Evolutionary conservation across 1,140 invertebrate species (phyloP), one percentile per base, ranked within the genome.

Genomic region (Diabrotica virgifera): DNA sequence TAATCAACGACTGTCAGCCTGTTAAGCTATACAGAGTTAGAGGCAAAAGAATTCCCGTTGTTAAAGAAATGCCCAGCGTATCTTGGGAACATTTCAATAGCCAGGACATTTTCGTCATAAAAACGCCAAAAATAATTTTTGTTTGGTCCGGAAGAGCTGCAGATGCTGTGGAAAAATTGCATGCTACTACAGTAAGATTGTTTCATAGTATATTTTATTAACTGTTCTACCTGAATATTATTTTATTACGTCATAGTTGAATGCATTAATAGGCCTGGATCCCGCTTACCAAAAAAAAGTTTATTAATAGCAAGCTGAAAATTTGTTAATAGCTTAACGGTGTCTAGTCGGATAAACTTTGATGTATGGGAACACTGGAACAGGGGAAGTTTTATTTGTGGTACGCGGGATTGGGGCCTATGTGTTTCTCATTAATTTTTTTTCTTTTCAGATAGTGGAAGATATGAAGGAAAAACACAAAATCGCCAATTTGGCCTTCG

Each of bases 21-120:
- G 75, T 79, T 5, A 80, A 85, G 7, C 77, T 96, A 51, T 91
- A 89, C 73, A 84, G 87, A 54, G 84, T 93, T 36, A 88, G 86
- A 69, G 91, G 91, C 2, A 84, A 89, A 52, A 80, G 87, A 36
- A 79, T 80, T 8, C 90, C 90, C 0, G 81, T 90, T 2, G 72
- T 92, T 9, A 83, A 83, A 6, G 86, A 93, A 79, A 80, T 92
- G 70, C 81, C 85, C 37, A 83, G 82, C 14, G 85, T 92, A 5
- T 81, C 82, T 10, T 97, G 95, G 94, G 79, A 85, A 9, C 84
- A 89, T 66, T 92, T 98, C 75, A 92, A 92, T 61, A 89, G 91
- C 64, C 89, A 90, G 6, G 94, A 96, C 71, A 90, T 94, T 3
- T 96, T 95, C 78, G 82, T 97, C 35, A 77, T 97, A 12, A 88